Percentiles rank a stretch among this genome's conserved stretches.
Evolutionary conservation across 2,888 invertebrate genomes (phyloP).

Genomic region (Cremastinae sp.): DNA sequence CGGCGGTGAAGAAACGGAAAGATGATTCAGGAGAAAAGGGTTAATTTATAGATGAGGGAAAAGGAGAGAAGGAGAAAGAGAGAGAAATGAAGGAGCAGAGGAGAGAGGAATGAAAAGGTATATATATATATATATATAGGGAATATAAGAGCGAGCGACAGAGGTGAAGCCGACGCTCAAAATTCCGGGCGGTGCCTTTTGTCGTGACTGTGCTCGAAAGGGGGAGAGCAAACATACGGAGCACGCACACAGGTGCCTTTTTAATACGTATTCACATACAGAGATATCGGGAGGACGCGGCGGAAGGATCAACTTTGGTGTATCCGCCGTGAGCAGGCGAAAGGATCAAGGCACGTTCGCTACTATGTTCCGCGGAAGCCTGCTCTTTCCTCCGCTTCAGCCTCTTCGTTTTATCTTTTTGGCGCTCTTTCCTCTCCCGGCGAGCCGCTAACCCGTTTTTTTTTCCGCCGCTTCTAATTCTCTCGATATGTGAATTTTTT

Average conservation of each 20-base stretch:
- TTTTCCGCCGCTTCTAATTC: conserved; percentile 61
- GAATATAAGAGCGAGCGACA: conserved; percentile 64
- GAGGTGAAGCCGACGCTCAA: conserved; percentile 77
- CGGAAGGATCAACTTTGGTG: conserved; percentile 36
- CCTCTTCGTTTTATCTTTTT: conserved; percentile 54
- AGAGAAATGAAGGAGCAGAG: conserved; percentile 61
- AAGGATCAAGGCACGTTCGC: conserved; percentile 46
- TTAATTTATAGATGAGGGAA: conserved; percentile 53
- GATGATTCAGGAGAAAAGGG: conserved; percentile 51
- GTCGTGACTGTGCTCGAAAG: conserved; percentile 64
- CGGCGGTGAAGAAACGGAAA: conserved; percentile 42
- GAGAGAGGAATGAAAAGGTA: conserved; percentile 54
- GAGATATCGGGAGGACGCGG: conserved; percentile 11
- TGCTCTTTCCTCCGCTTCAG: conserved; percentile 27
- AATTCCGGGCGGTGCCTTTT: conserved; percentile 80
- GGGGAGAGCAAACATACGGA: conserved; percentile 43
- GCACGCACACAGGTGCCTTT: conserved; percentile 6
- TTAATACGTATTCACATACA: conserved; percentile 5
- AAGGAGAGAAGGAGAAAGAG: conserved; percentile 29
- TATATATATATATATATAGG: no score
- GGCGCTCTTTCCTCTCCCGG: conserved; percentile 35
- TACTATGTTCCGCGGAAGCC: conserved; percentile 41
- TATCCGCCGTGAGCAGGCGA: conserved; percentile 27
- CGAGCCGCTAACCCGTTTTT: conserved; percentile 65
- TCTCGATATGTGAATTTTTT: conserved; percentile 38